Percentiles rank a stretch among this genome's conserved stretches.
These are phyloP conservation scores for Geopemphigus sp. DNA, from an alignment of 1,140 invertebrate genomes.

Conservation along the genomic window DNA sequence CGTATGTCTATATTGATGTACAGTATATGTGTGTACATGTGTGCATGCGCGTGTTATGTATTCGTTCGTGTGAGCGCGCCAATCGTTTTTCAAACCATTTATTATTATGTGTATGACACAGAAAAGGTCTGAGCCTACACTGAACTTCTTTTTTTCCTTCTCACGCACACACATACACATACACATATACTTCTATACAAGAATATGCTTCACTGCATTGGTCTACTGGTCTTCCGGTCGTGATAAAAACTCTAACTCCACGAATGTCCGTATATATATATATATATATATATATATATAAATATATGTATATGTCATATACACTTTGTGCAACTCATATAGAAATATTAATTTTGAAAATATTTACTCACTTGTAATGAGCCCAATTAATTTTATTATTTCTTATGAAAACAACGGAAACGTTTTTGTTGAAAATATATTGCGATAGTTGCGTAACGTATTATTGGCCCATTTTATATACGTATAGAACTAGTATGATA, in stretches of 20 bases:
- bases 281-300: neutral
- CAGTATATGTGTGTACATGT: neutral
- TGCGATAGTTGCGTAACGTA: too few relatives aligned
- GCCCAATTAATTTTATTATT: neutral
- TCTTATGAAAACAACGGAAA: neutral
- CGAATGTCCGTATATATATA: neutral
- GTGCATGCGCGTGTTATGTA: neutral
- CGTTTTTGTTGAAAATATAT: too few relatives aligned
- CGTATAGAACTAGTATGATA: too few relatives aligned
- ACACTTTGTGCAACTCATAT: neutral
- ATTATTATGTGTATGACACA: constrained; percentile 39
- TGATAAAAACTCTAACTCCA: neutral
- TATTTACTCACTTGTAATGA: neutral
- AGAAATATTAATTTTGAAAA: constrained; percentile 18
- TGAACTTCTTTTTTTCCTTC: neutral
- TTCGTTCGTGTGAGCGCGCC: neutral
- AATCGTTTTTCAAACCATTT: constrained; percentile 37
- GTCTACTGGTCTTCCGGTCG: neutral
- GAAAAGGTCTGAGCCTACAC: constrained; percentile 15
- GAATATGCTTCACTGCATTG: neutral
- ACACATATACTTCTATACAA: neutral
- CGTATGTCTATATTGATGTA: neutral
- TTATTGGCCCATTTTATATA: too few relatives aligned
- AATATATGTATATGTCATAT: too few relatives aligned
- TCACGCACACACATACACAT: neutral